Conservation (phyloP, 2,797 vertebrate genomes). For the Carduelis carduelis region DNA sequence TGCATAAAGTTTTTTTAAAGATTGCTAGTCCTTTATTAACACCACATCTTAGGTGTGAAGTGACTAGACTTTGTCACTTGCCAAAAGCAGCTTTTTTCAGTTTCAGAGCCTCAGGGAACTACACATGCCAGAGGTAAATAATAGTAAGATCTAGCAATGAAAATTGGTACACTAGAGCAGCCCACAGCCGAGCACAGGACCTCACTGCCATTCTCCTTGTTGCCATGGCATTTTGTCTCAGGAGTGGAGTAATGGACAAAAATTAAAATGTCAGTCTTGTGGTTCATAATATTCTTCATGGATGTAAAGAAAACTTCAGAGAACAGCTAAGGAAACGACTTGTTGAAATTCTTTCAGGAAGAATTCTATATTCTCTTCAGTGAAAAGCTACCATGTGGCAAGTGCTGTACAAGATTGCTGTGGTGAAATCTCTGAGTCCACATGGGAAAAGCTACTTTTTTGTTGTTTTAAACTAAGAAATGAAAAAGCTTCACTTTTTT, state of each 20-base stretch:
- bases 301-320: background rate
- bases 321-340: slow-evolving; percentile 8
- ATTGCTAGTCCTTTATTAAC: slow-evolving; percentile 41
- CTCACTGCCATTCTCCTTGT: slow-evolving; percentile 2
- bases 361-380: background rate
- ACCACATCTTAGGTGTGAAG: slow-evolving; percentile 42
- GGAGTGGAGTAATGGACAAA: background rate
- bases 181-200: background rate
- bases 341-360: slow-evolving; percentile 17
- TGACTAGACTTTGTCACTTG: background rate
- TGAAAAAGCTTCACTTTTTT: background rate
- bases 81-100: background rate
- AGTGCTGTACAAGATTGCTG: background rate
- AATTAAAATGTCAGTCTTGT: background rate
- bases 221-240: slow-evolving; percentile 15
- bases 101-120: background rate
- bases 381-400: background rate
- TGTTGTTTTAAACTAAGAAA: background rate
- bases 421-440: background rate
- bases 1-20: slow-evolving; percentile 44
- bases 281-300: background rate
- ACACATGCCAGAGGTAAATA: background rate
- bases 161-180: background rate
- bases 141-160: background rate
- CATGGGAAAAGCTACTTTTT: background rate